Evolutionary conservation across 2,888 invertebrate species (phyloP).

Genomic region (Marronus borbonicus): DNA sequence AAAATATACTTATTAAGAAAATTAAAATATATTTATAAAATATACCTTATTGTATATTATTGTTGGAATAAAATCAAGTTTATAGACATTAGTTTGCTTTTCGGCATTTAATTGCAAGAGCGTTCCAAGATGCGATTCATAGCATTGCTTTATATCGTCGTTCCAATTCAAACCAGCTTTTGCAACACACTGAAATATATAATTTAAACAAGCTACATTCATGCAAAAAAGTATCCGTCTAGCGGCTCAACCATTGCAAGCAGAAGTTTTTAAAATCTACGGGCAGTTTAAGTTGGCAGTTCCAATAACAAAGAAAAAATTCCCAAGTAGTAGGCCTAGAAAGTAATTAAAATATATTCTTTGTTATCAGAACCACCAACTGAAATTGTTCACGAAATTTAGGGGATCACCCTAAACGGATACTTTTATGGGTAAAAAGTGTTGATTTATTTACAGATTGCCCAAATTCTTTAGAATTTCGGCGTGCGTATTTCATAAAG

Average conservation of each 20-base stretch:
- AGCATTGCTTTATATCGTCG: conserved; percentile 66
- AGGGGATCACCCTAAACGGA: no score
- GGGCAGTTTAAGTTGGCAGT: no score
- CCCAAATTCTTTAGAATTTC: conserved; percentile 57
- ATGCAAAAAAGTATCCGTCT: neutral
- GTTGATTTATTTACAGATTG: conserved; percentile 55
- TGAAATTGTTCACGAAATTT: no score
- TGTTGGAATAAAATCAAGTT: conserved; percentile 73
- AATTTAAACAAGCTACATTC: neutral
- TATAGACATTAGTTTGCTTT: conserved; percentile 67
- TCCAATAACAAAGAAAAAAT: no score
- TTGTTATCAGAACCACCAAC: no score
- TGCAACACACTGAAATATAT: conserved; percentile 68
- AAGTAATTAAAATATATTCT: no score
- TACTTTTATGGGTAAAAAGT: no score
- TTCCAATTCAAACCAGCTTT: conserved; percentile 66
- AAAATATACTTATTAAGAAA: conserved; percentile 20
- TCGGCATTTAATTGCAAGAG: conserved; percentile 72
- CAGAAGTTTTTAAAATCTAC: no score
- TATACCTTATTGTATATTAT: conserved; percentile 71
- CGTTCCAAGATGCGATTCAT: conserved; percentile 68
- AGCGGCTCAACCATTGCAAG: neutral
- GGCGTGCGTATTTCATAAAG: conserved; percentile 56
- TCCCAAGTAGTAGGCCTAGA: no score
- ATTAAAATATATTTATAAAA: neutral